These are phyloP conservation scores for Procapra przewalskii DNA, from an alignment of 2,113 vertebrate species.

Conservation along the genomic window DNA sequence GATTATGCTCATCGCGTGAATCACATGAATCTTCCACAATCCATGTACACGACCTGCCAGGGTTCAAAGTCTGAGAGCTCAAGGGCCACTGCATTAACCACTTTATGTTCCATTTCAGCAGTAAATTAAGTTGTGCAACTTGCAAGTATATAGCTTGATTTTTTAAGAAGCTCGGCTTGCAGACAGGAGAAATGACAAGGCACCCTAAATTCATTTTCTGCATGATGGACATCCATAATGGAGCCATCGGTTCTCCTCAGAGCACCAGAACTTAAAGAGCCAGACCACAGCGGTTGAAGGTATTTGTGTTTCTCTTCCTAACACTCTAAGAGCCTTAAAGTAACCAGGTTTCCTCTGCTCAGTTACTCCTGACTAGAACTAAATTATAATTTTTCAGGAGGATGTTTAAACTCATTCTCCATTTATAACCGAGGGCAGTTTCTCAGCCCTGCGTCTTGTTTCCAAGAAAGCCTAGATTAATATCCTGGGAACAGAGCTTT, in stretches of 20 bases:
- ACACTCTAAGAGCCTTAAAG: neutral
- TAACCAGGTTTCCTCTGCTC: neutral
- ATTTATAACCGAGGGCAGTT: neutral
- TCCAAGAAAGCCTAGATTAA: constrained; percentile 29
- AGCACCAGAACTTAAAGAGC: neutral
- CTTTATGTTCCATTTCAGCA: neutral
- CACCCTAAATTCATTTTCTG: neutral
- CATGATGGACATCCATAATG: neutral
- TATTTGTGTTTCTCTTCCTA: neutral
- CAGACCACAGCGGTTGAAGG: neutral
- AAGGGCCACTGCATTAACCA: neutral
- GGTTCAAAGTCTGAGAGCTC: neutral
- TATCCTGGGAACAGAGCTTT: neutral
- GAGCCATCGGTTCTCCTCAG: neutral
- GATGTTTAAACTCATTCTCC: constrained; percentile 25
- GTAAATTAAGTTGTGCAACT: neutral
- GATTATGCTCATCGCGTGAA: accelerated
- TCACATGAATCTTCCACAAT: accelerated
- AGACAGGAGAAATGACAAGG: neutral
- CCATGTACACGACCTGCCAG: neutral
- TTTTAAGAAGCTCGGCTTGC: neutral
- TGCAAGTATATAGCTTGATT: neutral
- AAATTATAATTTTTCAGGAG: constrained; percentile 20
- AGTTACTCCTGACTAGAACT: neutral
- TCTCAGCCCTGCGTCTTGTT: neutral